A percentile compares a stretch with the other conserved stretches of the same genome.
phyloP scores from a whole-genome alignment of 2,113 vertebrate species.

The Maccullochella peelii region DNA sequence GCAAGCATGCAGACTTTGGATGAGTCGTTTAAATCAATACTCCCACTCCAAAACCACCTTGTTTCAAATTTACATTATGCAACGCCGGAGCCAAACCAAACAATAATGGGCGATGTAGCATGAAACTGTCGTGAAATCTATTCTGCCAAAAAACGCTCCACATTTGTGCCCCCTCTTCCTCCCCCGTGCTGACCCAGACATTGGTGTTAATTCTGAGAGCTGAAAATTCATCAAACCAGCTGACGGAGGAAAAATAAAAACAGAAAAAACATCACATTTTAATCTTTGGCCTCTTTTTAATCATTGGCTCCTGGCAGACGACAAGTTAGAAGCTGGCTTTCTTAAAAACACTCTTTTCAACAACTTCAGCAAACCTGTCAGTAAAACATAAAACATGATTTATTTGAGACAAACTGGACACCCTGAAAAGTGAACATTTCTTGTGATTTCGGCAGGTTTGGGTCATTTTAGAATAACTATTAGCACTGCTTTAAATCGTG shows the following conservation, averaged over 20 bases:
- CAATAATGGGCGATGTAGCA: constrained; percentile 81
- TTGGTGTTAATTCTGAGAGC: constrained; percentile 48
- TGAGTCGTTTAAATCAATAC: constrained; percentile 76
- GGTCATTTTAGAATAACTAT: constrained; percentile 21
- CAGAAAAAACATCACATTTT: constrained; percentile 40
- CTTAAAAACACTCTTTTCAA: constrained; percentile 54
- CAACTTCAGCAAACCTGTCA: constrained; percentile 61
- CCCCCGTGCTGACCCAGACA: constrained; percentile 61
- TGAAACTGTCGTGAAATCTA: constrained; percentile 83
- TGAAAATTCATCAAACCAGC: constrained; percentile 38
- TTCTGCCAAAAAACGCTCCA: constrained; percentile 63
- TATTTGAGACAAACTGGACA: constrained; percentile 33
- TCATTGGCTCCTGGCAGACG: constrained; percentile 48
- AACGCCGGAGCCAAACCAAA: constrained; percentile 78
- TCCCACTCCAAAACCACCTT: constrained; percentile 72
- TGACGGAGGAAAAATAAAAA: constrained; percentile 47
- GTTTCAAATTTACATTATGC: constrained; percentile 80
- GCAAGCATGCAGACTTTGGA: constrained; percentile 71
- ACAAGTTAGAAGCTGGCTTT: constrained; percentile 24
- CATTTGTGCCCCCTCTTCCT: constrained; percentile 58
- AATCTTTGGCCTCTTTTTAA: constrained; percentile 43
- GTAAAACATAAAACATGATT: constrained; percentile 48
- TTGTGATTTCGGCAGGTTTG: constrained; percentile 32
- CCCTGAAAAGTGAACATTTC: neutral
- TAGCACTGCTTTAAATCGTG: neutral